phyloP scores from a whole-genome alignment of 2,113 vertebrate genomes.

The Okapia johnstoni region DNA sequence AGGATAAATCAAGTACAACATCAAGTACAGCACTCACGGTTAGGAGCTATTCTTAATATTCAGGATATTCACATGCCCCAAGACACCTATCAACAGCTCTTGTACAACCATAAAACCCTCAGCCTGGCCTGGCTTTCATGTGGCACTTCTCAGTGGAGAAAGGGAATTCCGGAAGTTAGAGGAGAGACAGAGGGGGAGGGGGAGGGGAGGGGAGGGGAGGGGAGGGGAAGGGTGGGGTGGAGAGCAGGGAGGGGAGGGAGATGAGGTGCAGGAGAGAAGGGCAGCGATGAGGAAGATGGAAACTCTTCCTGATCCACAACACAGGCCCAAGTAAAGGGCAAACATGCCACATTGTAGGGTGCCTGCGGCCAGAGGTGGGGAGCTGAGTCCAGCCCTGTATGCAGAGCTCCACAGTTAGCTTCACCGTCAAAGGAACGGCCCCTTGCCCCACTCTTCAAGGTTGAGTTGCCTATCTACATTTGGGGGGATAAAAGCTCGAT shows the following conservation, averaged over 20 bases:
- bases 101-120: neutral
- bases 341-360: rapidly evolving
- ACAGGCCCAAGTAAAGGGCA: neutral
- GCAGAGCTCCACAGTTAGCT: neutral
- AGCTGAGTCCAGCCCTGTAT: neutral
- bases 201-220: neutral
- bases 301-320: neutral
- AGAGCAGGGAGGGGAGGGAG: neutral
- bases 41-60: neutral
- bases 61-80: neutral
- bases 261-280: neutral
- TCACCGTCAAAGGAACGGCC: neutral
- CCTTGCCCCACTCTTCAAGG: neutral
- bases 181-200: neutral
- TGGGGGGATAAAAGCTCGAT: neutral
- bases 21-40: neutral
- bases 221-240: no score
- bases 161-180: neutral
- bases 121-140: neutral
- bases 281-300: neutral
- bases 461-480: neutral
- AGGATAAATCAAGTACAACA: neutral
- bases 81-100: neutral
- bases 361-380: neutral
- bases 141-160: neutral